A percentile compares a stretch with the other conserved stretches of the same genome.
phyloP scores from a whole-genome alignment of 64 coral and sea anemone species.

The Montipora cactus region DNA sequence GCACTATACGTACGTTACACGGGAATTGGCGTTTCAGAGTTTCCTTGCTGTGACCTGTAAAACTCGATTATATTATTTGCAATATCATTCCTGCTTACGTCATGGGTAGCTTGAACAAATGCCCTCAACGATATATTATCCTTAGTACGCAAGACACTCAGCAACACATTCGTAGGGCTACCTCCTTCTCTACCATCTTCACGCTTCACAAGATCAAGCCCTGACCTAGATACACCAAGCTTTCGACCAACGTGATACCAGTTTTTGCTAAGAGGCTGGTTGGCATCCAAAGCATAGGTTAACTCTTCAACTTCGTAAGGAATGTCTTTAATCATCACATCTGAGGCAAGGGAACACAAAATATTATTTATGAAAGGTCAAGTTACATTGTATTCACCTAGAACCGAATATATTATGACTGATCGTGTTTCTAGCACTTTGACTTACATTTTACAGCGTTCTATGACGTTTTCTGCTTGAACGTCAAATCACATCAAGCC shows the following conservation, averaged over 20 bases:
- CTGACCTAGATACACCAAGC: not conserved
- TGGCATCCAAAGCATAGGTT: not conserved
- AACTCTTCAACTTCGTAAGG: not conserved
- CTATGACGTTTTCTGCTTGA: too few species aligned
- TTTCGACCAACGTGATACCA: conserved; percentile 22
- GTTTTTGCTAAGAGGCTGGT: not conserved
- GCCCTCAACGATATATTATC: not conserved
- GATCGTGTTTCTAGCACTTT: too few species aligned
- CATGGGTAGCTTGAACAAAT: not conserved
- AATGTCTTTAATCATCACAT: not conserved
- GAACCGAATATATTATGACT: too few species aligned
- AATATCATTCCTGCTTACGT: not conserved
- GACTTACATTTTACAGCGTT: too few species aligned
- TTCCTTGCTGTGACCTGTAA: not conserved
- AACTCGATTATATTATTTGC: not conserved
- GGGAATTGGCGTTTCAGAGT: not conserved
- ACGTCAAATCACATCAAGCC: too few species aligned
- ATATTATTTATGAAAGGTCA: too few species aligned
- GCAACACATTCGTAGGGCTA: not conserved
- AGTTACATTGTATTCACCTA: too few species aligned
- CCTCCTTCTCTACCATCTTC: not conserved
- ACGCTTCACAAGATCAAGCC: not conserved
- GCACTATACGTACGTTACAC: not conserved
- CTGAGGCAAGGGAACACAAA: not conserved
- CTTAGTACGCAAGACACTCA: not conserved